Percentiles rank a stretch among this genome's conserved stretches.
These are phyloP conservation scores for Oxycera nigricornis DNA, from an alignment of 2,888 invertebrate genomes.

Conservation along the genomic window DNA sequence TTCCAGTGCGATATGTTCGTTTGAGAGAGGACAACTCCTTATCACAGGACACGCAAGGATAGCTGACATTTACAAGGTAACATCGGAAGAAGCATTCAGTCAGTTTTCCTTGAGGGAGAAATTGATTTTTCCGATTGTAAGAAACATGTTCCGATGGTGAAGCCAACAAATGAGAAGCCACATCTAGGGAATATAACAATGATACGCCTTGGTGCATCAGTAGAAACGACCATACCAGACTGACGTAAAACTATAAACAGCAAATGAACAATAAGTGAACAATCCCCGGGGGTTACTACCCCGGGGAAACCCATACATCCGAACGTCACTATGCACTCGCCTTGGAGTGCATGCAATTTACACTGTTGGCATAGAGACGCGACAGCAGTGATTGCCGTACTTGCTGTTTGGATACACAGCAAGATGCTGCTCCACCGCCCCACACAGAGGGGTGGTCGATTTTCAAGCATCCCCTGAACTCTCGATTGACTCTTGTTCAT, in stretches of 20 bases:
- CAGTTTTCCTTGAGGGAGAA: not conserved
- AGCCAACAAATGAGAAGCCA: no score
- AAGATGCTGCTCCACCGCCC: not conserved
- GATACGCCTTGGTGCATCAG: no score
- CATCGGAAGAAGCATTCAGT: not conserved
- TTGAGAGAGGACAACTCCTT: not conserved
- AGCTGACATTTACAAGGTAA: constrained; percentile 15
- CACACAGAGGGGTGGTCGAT: not conserved
- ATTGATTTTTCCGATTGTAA: constrained; percentile 27
- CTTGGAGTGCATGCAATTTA: not conserved
- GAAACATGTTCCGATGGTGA: not conserved
- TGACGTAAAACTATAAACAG: constrained; percentile 22
- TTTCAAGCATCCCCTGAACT: not conserved
- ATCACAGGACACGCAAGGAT: not conserved
- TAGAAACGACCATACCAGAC: not conserved
- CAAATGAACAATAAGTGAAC: constrained; percentile 28
- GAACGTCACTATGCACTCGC: not conserved
- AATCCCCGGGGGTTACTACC: constrained; percentile 32
- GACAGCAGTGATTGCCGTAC: not conserved
- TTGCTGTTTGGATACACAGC: not conserved
- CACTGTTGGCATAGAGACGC: not conserved
- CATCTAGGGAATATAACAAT: no score
- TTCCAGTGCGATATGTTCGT: not conserved
- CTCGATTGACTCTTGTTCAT: no score
- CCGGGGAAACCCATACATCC: constrained; percentile 1